Evolutionary conservation across 2,113 vertebrate genomes (phyloP), one percentile per base, ranked within the genome.

Genomic region (Solea senegalensis): DNA sequence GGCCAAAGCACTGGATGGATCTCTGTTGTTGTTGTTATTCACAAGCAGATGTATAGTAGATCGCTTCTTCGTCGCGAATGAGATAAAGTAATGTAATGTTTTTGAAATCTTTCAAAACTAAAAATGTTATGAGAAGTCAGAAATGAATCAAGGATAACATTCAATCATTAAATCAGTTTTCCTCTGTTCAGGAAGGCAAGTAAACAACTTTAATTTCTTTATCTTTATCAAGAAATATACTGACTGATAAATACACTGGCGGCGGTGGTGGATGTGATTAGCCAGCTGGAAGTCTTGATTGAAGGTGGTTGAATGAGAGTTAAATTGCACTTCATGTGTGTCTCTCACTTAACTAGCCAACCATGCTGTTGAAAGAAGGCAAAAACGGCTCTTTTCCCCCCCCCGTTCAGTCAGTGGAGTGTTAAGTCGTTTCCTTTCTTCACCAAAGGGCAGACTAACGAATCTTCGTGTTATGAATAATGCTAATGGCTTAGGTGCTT

Each of bases 391-490:
- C 52, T 64, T 71, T 72, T 66, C 15, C 5, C 53, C 12, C n/a
- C 5, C 53, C 10, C 8, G 63, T 56, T 82, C 45, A 69, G 58
- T 69, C 48, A 53, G 71, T 63, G 51, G 74, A 75, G 84, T 67
- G 65, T 84, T 62, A 73, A 82, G 77, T 77, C 59, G 63, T 82
- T 72, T 74, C 83, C 85, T 69, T 82, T 68, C 50, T 52, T 59
- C 63, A 67, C 70, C 72, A 86, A 80, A 83, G 74, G 83, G 86
- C 64, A 27, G 65, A 68, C 54, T 5, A 51, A 68, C 52, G 34
- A 59, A 71, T 66, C 74, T 50, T 82, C 46, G 0, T 12, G 65
- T 80, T 85, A 86, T 90, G 88, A 92, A 89, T 91, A 88, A 91
- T 92, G 83, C 83, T 88, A 87, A 90, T 88, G 70, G 26, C 9